Percentiles rank a stretch among this genome's conserved stretches.
Conservation (phyloP, 2,113 vertebrate species). For the Scolopax mira region DNA sequence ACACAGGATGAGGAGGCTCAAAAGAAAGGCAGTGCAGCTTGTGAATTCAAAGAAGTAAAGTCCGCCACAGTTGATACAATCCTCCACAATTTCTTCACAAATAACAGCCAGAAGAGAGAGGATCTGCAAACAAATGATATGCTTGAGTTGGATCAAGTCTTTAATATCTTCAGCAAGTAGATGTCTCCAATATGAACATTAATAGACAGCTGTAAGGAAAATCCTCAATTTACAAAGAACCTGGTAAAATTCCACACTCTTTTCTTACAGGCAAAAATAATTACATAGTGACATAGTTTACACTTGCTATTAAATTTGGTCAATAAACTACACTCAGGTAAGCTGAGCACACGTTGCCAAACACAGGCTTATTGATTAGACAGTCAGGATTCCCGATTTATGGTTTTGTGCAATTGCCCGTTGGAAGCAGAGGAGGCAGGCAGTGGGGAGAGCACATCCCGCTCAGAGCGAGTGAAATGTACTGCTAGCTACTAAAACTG, state of each 20-base stretch:
- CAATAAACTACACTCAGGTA: neutral
- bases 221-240: neutral
- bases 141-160: neutral
- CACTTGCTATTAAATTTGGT: neutral
- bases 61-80: conserved; percentile 71
- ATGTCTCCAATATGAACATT: neutral
- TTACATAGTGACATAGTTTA: neutral
- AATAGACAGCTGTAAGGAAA: neutral
- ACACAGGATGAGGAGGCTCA: conserved; percentile 79
- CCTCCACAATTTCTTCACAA: conserved; percentile 83
- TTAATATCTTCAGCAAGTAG: neutral
- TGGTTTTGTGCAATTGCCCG: neutral
- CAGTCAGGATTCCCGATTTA: neutral
- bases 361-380: neutral
- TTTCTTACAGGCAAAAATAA: neutral
- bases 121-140: conserved; percentile 69
- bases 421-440: neutral
- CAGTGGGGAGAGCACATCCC: neutral
- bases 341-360: neutral
- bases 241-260: neutral
- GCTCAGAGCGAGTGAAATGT: neutral
- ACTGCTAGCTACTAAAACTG: neutral
- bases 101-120: conserved; percentile 86
- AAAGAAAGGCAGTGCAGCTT: conserved; percentile 87
- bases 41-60: conserved; percentile 93